Evolutionary conservation across 2,888 invertebrate species (phyloP).

Genomic region (Xylocampa areola): DNA sequence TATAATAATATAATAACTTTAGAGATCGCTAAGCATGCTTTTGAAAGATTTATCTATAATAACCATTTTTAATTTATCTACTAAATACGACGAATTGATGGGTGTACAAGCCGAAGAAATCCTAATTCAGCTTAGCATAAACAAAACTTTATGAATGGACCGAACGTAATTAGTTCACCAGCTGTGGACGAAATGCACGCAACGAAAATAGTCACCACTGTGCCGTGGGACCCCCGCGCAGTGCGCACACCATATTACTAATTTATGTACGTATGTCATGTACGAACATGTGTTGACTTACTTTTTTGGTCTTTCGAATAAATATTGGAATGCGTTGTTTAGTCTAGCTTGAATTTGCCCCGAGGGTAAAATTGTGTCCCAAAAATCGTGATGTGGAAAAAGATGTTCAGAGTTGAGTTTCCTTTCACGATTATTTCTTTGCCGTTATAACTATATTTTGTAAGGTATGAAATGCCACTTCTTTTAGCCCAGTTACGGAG

Average conservation of each 20-base stretch:
- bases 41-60: too few relatives aligned
- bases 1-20: too few relatives aligned
- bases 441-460: too few relatives aligned
- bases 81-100: background rate
- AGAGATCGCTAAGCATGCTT: too few relatives aligned
- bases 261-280: conserved; percentile 15
- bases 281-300: conserved; percentile 43
- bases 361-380: background rate
- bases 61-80: too few relatives aligned
- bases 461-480: too few relatives aligned
- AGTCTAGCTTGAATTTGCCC: conserved; percentile 13
- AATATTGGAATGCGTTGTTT: conserved; percentile 22
- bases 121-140: conserved; percentile 13
- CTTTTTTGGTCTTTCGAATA: conserved; percentile 25
- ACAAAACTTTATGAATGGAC: conserved; percentile 52
- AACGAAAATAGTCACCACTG: conserved; percentile 51
- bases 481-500: too few relatives aligned
- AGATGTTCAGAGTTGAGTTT: too few relatives aligned
- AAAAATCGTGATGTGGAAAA: background rate
- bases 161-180: conserved; percentile 49
- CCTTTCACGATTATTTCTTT: too few relatives aligned
- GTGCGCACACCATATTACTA: conserved; percentile 19
- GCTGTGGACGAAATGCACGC: conserved; percentile 50
- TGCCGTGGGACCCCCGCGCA: conserved; percentile 52
- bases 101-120: conserved; percentile 4